These are phyloP conservation scores for Macrophya annulata DNA, from an alignment of 2,888 invertebrate genomes.

Conservation along the genomic window DNA sequence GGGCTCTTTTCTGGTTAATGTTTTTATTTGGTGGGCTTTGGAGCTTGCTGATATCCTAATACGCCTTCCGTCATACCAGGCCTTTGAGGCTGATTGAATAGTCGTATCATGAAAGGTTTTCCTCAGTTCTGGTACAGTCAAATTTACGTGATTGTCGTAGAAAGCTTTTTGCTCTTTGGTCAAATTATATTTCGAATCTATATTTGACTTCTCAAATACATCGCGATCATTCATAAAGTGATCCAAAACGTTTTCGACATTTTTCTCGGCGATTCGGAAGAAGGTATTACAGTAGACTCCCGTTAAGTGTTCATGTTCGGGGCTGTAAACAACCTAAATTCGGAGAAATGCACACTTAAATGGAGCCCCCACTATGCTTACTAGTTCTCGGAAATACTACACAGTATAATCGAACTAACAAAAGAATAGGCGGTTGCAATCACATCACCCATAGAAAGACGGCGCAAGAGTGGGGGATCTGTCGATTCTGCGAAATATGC, in stretches of 20 bases:
- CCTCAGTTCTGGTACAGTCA: not conserved
- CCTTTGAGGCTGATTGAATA: not conserved
- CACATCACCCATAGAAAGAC: no score
- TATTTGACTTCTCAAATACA: not conserved
- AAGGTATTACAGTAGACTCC: no score
- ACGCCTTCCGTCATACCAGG: conserved; percentile 4
- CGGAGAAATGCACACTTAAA: no score
- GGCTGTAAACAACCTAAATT: no score
- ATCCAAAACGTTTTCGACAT: not conserved
- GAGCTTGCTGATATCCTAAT: conserved; percentile 11
- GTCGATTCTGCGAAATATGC: no score
- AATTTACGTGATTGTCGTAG: not conserved
- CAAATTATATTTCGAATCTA: conserved; percentile 15
- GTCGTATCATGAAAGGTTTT: not conserved
- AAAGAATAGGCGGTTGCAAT: no score
- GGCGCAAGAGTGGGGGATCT: no score
- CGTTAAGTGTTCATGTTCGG: no score
- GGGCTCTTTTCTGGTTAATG: not conserved
- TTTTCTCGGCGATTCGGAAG: not conserved
- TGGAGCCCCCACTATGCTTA: no score
- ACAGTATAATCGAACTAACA: no score
- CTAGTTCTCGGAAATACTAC: no score
- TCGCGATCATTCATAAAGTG: not conserved
- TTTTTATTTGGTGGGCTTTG: conserved; percentile 6
- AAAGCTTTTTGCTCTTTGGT: not conserved